Evolutionary conservation across 2,888 invertebrate species (phyloP).

Genomic region (Ischnus inquisitorius): DNA sequence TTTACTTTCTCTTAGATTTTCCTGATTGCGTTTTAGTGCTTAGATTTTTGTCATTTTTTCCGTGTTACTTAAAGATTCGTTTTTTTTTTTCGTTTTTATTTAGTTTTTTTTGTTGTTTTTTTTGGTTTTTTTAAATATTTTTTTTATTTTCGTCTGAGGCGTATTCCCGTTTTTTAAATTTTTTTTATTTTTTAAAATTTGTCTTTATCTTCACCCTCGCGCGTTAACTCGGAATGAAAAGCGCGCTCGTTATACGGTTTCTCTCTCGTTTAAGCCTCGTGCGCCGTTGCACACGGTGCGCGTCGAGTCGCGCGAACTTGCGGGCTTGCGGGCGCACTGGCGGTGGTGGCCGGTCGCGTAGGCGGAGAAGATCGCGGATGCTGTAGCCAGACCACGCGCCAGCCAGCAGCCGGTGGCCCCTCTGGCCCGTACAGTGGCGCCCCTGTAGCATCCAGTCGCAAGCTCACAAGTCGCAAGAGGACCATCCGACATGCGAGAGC

Average conservation of each 20-base stretch:
- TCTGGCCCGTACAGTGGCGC: conserved; percentile 84
- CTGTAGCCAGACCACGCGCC: conserved; percentile 82
- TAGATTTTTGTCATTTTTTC: conserved; percentile 20
- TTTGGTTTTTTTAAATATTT: conserved; percentile 23
- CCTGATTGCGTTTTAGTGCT: conserved; percentile 6
- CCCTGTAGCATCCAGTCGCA: conserved; percentile 78
- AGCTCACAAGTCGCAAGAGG: conserved; percentile 76
- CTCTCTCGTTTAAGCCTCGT: conserved; percentile 67
- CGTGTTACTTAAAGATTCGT: conserved; percentile 14
- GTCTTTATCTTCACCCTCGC: conserved; percentile 56
- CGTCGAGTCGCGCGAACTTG: conserved; percentile 83
- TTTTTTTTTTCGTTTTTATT: conserved; percentile 14
- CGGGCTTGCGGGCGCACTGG: conserved; percentile 85
- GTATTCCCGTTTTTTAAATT: conserved; percentile 49
- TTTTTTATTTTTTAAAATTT: no score
- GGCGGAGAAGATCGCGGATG: conserved; percentile 85
- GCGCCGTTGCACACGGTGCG: conserved; percentile 73
- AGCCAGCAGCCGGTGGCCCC: conserved; percentile 80
- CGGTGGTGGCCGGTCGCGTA: conserved; percentile 84
- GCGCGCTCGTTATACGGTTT: conserved; percentile 58
- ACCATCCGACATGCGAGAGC: conserved; percentile 31
- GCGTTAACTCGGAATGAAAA: conserved; percentile 64
- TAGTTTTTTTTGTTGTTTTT: conserved; percentile 31
- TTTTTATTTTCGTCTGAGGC: conserved; percentile 37
- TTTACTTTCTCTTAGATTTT: conserved; percentile 23